phyloP scores from a whole-genome alignment of 2,888 invertebrate species.

The Pseudoips prasinana region DNA sequence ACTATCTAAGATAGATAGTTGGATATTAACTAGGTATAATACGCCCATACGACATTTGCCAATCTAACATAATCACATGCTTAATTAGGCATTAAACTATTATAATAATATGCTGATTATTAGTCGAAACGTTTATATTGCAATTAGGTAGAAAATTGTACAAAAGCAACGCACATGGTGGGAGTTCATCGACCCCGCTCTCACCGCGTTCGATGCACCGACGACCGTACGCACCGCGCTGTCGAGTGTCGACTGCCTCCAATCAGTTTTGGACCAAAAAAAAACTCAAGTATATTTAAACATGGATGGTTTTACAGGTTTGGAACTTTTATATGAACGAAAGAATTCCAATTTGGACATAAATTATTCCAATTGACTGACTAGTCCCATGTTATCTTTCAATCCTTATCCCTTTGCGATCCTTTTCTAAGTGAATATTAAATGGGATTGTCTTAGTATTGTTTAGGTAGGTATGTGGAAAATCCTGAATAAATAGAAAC shows the following conservation, averaged over 20 bases:
- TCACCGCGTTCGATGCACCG: conserved; percentile 80
- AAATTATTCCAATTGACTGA: conserved; percentile 29
- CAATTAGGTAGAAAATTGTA: conserved; percentile 52
- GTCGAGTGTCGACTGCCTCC: conserved; percentile 31
- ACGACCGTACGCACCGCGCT: conserved; percentile 39
- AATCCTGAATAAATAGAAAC: too few species aligned
- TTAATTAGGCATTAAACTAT: too few species aligned
- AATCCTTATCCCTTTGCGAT: conserved; percentile 11
- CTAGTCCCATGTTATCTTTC: conserved; percentile 21
- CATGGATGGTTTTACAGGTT: conserved; percentile 26
- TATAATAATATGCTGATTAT: conserved; percentile 1
- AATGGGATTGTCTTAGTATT: conserved; percentile 16
- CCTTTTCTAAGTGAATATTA: conserved; percentile 20
- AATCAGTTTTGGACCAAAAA: conserved; percentile 37
- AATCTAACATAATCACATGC: too few species aligned
- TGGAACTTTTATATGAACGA: conserved; percentile 29
- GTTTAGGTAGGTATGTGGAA: too few species aligned
- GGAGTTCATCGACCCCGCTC: conserved; percentile 71
- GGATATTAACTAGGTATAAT: too few species aligned
- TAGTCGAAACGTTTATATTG: conserved; percentile 20
- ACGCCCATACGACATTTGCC: too few species aligned
- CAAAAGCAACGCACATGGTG: conserved; percentile 69
- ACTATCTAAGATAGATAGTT: too few species aligned
- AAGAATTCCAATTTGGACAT: conserved; percentile 30
- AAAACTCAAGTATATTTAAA: conserved; percentile 39